Conservation (phyloP, 1,140 invertebrate genomes). For the Papilio helenus region DNA sequence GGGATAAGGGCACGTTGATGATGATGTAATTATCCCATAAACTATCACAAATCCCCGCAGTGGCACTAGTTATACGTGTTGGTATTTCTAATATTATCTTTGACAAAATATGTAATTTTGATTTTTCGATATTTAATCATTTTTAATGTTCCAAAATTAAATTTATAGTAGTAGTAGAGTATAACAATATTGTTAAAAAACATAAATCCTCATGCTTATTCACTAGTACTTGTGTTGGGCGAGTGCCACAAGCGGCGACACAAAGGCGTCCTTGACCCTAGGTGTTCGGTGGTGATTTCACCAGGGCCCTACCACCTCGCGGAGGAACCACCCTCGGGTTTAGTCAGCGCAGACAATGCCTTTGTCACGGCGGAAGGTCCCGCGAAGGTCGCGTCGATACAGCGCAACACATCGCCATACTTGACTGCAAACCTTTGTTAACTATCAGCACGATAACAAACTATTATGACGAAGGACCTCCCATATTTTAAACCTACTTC, state of each 20-base stretch:
- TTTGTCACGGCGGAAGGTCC: constrained; percentile 64
- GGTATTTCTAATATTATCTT: no score
- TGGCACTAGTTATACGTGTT: no score
- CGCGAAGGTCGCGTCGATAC: constrained; percentile 52
- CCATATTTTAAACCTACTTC: constrained; percentile 1
- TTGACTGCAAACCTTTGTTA: constrained; percentile 39
- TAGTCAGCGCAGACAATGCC: constrained; percentile 75
- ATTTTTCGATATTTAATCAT: no score
- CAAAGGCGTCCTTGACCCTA: constrained; percentile 63
- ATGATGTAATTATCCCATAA: no score
- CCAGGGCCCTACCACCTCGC: constrained; percentile 49
- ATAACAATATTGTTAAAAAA: neutral
- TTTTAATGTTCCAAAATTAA: neutral
- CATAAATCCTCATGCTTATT: neutral
- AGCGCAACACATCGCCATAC: constrained; percentile 46
- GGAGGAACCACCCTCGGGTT: constrained; percentile 66
- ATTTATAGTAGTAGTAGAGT: neutral
- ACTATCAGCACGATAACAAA: constrained; percentile 38
- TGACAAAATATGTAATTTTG: no score
- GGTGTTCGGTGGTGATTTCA: constrained; percentile 51
- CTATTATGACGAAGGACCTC: constrained; percentile 28
- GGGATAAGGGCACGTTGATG: no score
- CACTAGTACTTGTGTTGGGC: constrained; percentile 25
- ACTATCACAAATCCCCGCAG: no score
- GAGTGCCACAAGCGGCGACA: constrained; percentile 40